Evolutionary conservation across 2,113 vertebrate species (phyloP), one percentile per base, ranked within the genome.

Genomic region (Lagopus muta): DNA sequence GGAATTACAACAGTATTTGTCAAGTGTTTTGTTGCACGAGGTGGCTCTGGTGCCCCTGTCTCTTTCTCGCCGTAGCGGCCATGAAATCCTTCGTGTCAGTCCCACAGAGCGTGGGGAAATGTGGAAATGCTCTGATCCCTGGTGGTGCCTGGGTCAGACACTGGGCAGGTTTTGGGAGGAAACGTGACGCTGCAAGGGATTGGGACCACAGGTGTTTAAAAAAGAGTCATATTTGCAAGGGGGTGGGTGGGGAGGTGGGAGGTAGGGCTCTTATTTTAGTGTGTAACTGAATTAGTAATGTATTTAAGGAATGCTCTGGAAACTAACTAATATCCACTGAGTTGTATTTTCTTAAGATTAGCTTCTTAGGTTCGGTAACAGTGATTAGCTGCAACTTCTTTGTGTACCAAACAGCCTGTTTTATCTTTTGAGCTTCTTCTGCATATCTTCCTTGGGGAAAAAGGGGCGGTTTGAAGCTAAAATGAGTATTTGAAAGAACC

Each of bases 31-130:
- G 28, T 43, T 30, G 36, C 10, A 0, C 4, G 0, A 50, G 24
- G 47, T 73, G 40, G n/a, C 3, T 38, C 10, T 60, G 21, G 64
- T 0, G 2, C 24, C 71, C 8, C 65, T 0, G 0, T 40, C 38
- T 77, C 57, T 52, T 14, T 30, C 50, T 74, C 52, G 40, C 78
- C 55, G 25, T 25, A 43, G 16, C 8, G 72, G 13, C 57, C 36
- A 48, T 40, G 73, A 34, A 79, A 4, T 25, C 42, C 50, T 47
- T 32, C 36, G 19, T 0, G 0, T 18, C 30, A 5, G 21, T 47
- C 71, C 36, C 19, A 0, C 16, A 47, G 73, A 90, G 45, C 1
- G 0, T 6, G 7, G 42, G 57, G 82, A 20, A 58, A 72, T 30
- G 67, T 15, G 30, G 78, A 52, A 89, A 38, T 14, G 1, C 16